Percentiles rank a stretch among this genome's conserved stretches.
Conservation (phyloP, 2,797 vertebrate species). For the Coregonus suidteri region DNA sequence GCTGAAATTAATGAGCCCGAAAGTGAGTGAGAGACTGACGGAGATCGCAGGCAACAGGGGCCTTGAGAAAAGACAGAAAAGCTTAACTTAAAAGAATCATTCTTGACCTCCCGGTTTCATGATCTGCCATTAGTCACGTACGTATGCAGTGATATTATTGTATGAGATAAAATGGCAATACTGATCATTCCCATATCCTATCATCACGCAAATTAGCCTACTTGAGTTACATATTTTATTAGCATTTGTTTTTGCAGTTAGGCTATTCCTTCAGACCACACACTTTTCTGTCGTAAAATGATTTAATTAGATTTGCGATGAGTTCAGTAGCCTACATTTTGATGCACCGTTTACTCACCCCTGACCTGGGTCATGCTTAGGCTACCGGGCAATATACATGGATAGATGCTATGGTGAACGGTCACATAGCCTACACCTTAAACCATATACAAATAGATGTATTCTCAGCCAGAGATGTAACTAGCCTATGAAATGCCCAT, state of each 20-base stretch:
- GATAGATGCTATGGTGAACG: background rate
- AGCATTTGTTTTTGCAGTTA: too few relatives aligned
- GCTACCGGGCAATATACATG: background rate
- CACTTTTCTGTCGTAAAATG: too few relatives aligned
- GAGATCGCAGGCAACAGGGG: too few relatives aligned
- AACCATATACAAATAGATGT: background rate
- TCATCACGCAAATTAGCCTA: background rate
- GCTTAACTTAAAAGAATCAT: too few relatives aligned
- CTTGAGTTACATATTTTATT: background rate
- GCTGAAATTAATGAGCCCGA: background rate
- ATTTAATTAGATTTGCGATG: too few relatives aligned
- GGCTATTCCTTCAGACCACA: too few relatives aligned
- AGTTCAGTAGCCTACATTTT: too few relatives aligned
- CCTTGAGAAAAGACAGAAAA: too few relatives aligned
- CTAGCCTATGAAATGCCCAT: background rate
- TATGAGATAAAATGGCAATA: background rate
- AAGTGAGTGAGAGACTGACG: background rate
- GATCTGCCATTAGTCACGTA: too few relatives aligned
- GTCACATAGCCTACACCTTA: background rate
- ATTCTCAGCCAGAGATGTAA: background rate
- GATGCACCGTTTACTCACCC: too few relatives aligned
- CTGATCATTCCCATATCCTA: background rate
- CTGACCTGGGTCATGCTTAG: background rate
- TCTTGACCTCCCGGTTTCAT: too few relatives aligned
- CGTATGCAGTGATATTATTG: background rate